Evolutionary conservation across 2,113 vertebrate species (phyloP).

Genomic region (Oxyura jamaicensis): DNA sequence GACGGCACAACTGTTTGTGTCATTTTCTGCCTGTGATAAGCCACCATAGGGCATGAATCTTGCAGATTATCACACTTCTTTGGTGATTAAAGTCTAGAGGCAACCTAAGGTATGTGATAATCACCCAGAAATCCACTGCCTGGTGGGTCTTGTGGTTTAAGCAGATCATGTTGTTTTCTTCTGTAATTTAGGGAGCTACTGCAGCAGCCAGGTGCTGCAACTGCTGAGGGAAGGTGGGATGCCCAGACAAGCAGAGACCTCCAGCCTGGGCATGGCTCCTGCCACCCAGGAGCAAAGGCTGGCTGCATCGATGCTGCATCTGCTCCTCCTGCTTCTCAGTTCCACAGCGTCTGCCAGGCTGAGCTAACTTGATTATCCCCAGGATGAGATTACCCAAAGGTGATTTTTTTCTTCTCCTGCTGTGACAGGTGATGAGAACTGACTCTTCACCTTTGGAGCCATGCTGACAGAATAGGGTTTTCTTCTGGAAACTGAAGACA

Average conservation of each 20-base stretch:
- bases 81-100: neutral
- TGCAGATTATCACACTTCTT: neutral
- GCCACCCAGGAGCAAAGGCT: neutral
- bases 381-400: conserved; percentile 17
- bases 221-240: neutral
- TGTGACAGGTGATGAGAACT: neutral
- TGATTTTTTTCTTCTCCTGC: neutral
- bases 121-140: neutral
- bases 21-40: neutral
- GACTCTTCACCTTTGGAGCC: conserved; percentile 20
- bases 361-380: conserved; percentile 23
- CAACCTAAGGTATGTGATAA: neutral
- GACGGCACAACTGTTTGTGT: neutral
- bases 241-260: neutral
- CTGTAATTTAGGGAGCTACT: neutral
- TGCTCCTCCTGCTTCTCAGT: neutral
- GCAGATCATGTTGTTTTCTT: neutral
- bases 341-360: neutral
- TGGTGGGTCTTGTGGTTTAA: neutral
- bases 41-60: fast-evolving
- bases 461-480: fast-evolving
- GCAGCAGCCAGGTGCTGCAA: neutral
- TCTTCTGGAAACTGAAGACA: neutral
- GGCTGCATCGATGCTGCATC: neutral
- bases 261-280: neutral